Percentiles rank a stretch among this genome's conserved stretches.
These are phyloP conservation scores for Amorpha juglandis DNA, from an alignment of 2,888 invertebrate species.

Conservation along the genomic window DNA sequence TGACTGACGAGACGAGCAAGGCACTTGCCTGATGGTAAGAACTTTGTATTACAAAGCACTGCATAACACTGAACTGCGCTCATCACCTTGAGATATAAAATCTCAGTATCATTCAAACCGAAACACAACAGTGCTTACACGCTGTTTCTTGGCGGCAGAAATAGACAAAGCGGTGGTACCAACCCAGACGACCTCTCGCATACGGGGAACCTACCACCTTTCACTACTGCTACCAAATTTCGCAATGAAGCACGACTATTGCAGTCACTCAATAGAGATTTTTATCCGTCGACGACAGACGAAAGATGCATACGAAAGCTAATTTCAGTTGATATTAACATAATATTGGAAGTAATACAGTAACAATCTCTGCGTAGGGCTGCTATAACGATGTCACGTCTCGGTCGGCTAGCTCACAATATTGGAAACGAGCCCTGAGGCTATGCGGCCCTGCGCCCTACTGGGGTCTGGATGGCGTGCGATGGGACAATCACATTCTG, in stretches of 20 bases:
- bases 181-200: no score
- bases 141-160: no score
- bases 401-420: slow-evolving; percentile 28
- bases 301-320: slow-evolving; percentile 24
- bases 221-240: no score
- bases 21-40: no score
- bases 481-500: background rate
- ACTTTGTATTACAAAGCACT: no score
- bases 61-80: no score
- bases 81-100: no score
- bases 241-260: background rate
- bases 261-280: background rate
- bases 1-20: no score
- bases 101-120: no score
- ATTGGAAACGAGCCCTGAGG: slow-evolving; percentile 27
- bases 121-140: no score
- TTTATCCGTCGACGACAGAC: background rate
- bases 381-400: slow-evolving; percentile 24
- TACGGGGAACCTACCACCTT: no score
- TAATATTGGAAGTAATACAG: slow-evolving; percentile 18
- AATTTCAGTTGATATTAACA: slow-evolving; percentile 25
- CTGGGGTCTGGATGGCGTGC: background rate
- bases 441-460: slow-evolving; percentile 4
- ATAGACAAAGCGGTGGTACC: no score
- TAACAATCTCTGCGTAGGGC: slow-evolving; percentile 6